Percentiles rank a stretch among this genome's conserved stretches.
These are phyloP conservation scores for Eutolmus rufibarbis DNA, from an alignment of 2,888 invertebrate species.

Conservation along the genomic window DNA sequence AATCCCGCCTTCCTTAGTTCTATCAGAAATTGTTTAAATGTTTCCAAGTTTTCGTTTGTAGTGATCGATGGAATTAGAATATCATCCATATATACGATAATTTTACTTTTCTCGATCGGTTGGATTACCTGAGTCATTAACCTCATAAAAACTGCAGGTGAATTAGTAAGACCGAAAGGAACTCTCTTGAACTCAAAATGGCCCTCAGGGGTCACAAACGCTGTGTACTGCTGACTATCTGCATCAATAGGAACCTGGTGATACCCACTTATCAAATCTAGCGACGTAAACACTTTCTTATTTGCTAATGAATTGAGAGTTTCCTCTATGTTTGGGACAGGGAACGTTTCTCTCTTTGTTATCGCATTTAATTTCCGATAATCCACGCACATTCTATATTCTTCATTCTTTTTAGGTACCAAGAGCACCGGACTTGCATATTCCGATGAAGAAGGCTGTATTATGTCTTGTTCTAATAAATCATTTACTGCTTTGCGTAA, in stretches of 20 bases:
- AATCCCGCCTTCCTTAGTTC: neutral
- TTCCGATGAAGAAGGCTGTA: constrained; percentile 52
- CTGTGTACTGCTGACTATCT: constrained; percentile 46
- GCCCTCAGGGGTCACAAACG: constrained; percentile 52
- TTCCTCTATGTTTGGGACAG: constrained; percentile 39
- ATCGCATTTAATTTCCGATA: constrained; percentile 42
- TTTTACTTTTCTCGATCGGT: neutral
- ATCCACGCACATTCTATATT: neutral
- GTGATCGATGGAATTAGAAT: neutral
- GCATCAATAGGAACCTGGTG: constrained; percentile 39
- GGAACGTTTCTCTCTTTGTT: constrained; percentile 49
- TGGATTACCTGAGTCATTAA: constrained; percentile 4
- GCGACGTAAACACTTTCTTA: constrained; percentile 20
- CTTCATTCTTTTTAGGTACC: constrained; percentile 48
- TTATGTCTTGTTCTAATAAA: constrained; percentile 50
- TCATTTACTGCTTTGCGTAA: neutral
- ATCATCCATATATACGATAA: constrained; percentile 2
- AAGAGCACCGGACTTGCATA: constrained; percentile 53
- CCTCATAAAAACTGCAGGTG: constrained; percentile 49
- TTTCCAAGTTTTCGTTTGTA: neutral
- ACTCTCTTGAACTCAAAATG: constrained; percentile 53
- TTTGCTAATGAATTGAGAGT: neutral
- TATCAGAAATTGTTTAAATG: neutral
- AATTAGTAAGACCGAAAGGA: constrained; percentile 42
- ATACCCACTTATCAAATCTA: constrained; percentile 43